phyloP scores from a whole-genome alignment of 2,888 invertebrate species.

The Agrochola macilenta region DNA sequence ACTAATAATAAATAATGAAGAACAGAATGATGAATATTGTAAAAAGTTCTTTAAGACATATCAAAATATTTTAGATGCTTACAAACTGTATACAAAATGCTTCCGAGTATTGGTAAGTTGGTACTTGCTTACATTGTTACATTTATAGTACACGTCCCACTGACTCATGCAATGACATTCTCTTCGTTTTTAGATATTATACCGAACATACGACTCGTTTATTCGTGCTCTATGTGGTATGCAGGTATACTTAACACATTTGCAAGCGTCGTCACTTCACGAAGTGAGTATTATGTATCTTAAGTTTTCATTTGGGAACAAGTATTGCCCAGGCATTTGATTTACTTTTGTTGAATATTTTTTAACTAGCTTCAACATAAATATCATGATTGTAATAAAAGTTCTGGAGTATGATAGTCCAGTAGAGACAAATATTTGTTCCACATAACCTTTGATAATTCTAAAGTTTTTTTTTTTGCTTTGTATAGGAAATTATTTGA shows the following conservation, averaged over 20 bases:
- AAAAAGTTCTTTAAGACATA: neutral
- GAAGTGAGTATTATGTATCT: neutral
- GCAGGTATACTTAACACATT: neutral
- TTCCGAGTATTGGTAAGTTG: slow-evolving; percentile 5
- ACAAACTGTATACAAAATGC: slow-evolving; percentile 5
- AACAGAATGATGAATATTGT: neutral
- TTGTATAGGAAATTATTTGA: too few relatives aligned
- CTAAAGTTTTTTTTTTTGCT: too few relatives aligned
- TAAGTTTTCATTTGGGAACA: too few relatives aligned
- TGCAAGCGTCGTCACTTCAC: neutral
- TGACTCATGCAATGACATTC: neutral
- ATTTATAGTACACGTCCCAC: too few relatives aligned
- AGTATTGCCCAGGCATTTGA: too few relatives aligned
- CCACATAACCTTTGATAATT: too few relatives aligned
- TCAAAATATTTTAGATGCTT: slow-evolving; percentile 12
- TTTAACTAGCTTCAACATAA: too few relatives aligned
- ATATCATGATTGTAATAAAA: too few relatives aligned
- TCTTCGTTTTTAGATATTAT: neutral
- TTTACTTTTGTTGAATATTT: too few relatives aligned
- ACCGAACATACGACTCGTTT: neutral
- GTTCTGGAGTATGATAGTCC: too few relatives aligned
- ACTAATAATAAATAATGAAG: neutral
- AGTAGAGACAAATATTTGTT: too few relatives aligned
- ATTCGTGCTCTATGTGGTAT: neutral
- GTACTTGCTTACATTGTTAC: neutral